Evolutionary conservation across 2,797 vertebrate species (phyloP), one percentile per base, ranked within the genome.

Genomic region (Eulemur coronatus): DNA sequence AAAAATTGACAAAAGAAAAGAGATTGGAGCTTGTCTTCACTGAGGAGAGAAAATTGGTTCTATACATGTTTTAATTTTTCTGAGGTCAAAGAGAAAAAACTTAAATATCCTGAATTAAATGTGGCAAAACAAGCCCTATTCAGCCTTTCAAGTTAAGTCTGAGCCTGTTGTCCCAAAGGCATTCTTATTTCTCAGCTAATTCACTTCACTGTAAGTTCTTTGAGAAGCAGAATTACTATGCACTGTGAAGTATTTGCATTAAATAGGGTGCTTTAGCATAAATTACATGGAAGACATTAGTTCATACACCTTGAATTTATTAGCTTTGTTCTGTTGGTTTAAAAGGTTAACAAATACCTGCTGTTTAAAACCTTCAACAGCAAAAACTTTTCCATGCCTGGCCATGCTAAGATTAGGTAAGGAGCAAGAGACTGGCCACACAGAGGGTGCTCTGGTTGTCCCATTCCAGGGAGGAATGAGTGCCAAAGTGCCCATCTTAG

Each of bases 301-400:
- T 95, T 61, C 63, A 46, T 78, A 72, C 46, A 79, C 12, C 1
- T 81, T 81, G 95, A 93, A 97, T 93, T 93, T 95, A 43, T 82
- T 93, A 95, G 93, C 82, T 96, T 91, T 93, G 30, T 91, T 96
- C 28, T 0, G 65, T 94, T 95, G 86, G 50, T 76, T 95, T 93
- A 84, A 35, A 70, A 94, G 91, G 95, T 97, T 97, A 94, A 95
- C 8, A 92, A 94, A 95, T 91, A 97, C 78, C 48, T 97, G 96
- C 46, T 95, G 24, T 96, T 98, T 73, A 93, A 93, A 85, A 55
- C 95, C 12, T 87, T 96, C 87, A 96, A 89, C 79, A 65, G 87
- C 52, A 87, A 65, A 93, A 79, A 7, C n/a, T 89, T 95, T 59
- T 52, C 84, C 84, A 90, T 46, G 41, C 14, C 84, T 88, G 86